Percentiles rank a stretch among this genome's conserved stretches.
Evolutionary conservation across 2,797 vertebrate species (phyloP).

Genomic region (Cossypha heuglini): DNA sequence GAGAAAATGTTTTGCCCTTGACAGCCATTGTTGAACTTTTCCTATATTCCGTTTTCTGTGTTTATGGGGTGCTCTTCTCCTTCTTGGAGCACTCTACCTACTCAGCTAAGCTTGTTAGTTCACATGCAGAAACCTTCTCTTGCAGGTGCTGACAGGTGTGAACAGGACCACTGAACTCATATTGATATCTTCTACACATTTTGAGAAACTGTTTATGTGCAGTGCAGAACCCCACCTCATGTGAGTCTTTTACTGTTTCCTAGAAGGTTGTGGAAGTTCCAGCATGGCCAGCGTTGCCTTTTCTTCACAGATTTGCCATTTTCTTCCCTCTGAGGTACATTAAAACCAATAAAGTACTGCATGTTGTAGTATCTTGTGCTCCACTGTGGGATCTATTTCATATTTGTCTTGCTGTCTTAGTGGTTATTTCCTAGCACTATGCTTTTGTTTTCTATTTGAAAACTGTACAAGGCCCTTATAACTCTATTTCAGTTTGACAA

Average conservation of each 20-base stretch:
- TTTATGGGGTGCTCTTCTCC: background rate
- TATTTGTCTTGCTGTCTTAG: background rate
- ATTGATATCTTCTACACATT: rapidly evolving
- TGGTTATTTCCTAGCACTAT: background rate
- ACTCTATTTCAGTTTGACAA: background rate
- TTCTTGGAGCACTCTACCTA: background rate
- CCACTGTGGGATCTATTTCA: background rate
- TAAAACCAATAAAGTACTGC: background rate
- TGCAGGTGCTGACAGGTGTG: background rate
- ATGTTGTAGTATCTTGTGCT: background rate
- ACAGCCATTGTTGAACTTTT: background rate
- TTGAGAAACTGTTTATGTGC: background rate
- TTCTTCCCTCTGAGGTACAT: background rate
- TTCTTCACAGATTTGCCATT: background rate
- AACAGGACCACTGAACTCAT: background rate
- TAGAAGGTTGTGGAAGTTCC: background rate
- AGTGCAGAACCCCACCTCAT: background rate
- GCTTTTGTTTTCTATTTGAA: background rate
- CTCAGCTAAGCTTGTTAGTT: background rate
- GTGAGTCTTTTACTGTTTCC: background rate
- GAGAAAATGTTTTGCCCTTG: background rate
- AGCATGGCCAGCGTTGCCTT: background rate
- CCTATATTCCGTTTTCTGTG: background rate
- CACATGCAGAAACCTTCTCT: background rate
- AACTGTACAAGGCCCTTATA: background rate